Evolutionary conservation across 2,113 vertebrate species (phyloP).

Genomic region (Narcine bancroftii): DNA sequence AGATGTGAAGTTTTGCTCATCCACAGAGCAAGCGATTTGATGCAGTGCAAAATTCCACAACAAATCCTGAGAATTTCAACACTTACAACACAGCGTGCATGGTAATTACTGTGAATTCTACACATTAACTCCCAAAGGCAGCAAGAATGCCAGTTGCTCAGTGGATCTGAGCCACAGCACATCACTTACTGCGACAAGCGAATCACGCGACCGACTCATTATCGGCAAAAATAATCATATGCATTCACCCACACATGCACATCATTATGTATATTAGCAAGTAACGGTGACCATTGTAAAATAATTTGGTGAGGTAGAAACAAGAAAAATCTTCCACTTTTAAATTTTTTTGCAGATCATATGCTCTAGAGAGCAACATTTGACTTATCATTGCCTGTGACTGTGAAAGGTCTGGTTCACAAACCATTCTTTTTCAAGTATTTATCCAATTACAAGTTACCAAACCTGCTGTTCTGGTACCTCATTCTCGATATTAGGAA

Average conservation of each 20-base stretch:
- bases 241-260: not conserved
- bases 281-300: not conserved
- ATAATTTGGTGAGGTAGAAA: not conserved
- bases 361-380: not conserved
- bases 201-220: not conserved
- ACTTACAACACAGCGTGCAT: not conserved
- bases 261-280: not conserved
- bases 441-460: not conserved
- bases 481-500: not conserved
- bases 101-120: not conserved
- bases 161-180: not conserved
- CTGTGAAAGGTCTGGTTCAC: not conserved
- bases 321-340: not conserved
- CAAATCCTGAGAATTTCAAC: not conserved
- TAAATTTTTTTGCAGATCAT: not conserved
- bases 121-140: not conserved
- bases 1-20: not conserved
- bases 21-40: not conserved
- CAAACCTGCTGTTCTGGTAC: not conserved
- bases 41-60: not conserved
- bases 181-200: not conserved
- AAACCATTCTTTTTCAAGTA: not conserved
- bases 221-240: not conserved
- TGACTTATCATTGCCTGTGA: not conserved
- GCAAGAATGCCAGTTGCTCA: not conserved